Evolutionary conservation across 1,140 invertebrate species (phyloP).

Genomic region (Ceratosolen solmsi): DNA sequence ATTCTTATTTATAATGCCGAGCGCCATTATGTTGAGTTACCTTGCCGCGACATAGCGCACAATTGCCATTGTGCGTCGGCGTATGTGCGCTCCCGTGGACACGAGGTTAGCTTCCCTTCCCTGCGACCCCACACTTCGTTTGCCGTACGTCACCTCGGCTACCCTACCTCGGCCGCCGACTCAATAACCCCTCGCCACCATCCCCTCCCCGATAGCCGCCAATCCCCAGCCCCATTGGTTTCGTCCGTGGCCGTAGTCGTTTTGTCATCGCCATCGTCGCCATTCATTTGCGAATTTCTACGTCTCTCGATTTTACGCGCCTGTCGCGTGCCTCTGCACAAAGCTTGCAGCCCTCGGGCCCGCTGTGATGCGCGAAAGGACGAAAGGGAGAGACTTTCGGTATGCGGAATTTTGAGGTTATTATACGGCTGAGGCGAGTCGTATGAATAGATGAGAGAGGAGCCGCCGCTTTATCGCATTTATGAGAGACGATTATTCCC

Average conservation of each 20-base stretch:
- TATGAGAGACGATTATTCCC: background rate
- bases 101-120: background rate
- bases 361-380: background rate
- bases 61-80: constrained; percentile 63
- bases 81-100: background rate
- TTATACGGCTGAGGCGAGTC: background rate
- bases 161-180: too few species aligned
- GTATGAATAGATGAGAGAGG: background rate
- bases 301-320: constrained; percentile 1
- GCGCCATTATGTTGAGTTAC: constrained; percentile 62
- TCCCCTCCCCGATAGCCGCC: too few species aligned
- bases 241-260: constrained; percentile 18
- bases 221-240: too few species aligned
- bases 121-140: too few species aligned
- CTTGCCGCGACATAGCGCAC: constrained; percentile 45
- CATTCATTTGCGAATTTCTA: background rate
- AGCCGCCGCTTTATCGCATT: background rate
- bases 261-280: too few species aligned
- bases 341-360: background rate
- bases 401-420: constrained; percentile 19
- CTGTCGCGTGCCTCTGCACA: background rate
- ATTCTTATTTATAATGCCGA: constrained; percentile 68
- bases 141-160: too few species aligned
- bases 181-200: too few species aligned
- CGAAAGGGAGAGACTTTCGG: background rate